Evolutionary conservation across 2,797 vertebrate species (phyloP).

Genomic region (Gastrophryne carolinensis): DNA sequence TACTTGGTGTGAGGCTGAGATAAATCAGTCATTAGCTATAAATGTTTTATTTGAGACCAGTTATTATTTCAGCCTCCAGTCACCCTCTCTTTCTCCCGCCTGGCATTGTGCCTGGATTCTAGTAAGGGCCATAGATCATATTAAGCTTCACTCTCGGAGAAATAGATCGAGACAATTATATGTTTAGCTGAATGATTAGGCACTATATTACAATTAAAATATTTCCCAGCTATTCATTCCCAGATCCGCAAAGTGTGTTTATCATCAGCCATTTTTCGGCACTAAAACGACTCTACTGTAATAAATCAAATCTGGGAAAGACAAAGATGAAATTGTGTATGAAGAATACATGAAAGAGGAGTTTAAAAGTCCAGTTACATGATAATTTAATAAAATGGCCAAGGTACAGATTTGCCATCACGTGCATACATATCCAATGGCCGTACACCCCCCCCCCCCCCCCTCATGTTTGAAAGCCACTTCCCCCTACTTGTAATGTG

Average conservation of each 20-base stretch:
- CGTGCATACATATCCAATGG: too few relatives aligned
- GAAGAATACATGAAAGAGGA: too few relatives aligned
- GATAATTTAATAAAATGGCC: too few relatives aligned
- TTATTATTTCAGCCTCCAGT: not conserved
- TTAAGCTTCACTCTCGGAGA: conserved; percentile 26
- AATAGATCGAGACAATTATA: conserved; percentile 41
- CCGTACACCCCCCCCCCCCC: too few relatives aligned
- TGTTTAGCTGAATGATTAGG: conserved; percentile 37
- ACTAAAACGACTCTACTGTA: not conserved
- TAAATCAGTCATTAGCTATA: conserved; percentile 5
- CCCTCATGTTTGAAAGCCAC: too few relatives aligned
- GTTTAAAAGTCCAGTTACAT: too few relatives aligned
- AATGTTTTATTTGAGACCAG: not conserved
- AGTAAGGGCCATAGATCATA: conserved; percentile 21
- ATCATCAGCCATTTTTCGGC: not conserved
- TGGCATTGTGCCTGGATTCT: conserved; percentile 30
- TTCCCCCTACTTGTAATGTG: too few relatives aligned
- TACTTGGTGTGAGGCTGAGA: conserved; percentile 1
- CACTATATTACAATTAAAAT: conserved; percentile 40
- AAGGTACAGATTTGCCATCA: too few relatives aligned
- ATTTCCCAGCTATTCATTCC: not conserved
- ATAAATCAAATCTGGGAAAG: not conserved
- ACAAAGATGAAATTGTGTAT: too few relatives aligned
- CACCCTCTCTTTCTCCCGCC: not conserved
- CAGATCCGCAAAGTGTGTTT: conserved; percentile 8